Evolutionary conservation across 1,140 invertebrate genomes (phyloP), one percentile per base, ranked within the genome.

Genomic region (Leucophenga varia): DNA sequence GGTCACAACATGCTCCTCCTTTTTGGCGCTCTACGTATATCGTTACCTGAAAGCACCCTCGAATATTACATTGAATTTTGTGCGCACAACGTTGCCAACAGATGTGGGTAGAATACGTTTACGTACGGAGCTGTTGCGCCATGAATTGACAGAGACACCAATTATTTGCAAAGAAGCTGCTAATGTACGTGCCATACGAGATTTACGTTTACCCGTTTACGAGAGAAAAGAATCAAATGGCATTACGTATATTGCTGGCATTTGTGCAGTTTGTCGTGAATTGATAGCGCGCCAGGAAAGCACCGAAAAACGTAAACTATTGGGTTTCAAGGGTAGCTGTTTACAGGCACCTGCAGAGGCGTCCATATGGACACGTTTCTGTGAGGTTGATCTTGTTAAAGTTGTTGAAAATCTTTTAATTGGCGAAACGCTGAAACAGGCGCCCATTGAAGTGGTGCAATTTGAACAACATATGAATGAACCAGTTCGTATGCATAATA

Each of bases 331-430:
- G 47, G 81, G 82, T 37, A 82, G 84, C 35, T 93, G 90, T 68
- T 77, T 94, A 2, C 78, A 87, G 50, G 87, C 90, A 8, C 90
- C 89, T 55, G 86, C 88, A 12, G 90, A 95, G 79, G 81, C 85
- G 2, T 95, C 92, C 6, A 79, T 89, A 19, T 96, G 92, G 92
- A 95, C 93, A 0, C 89, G 87, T 60, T 93, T 93, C 69, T 95
- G 93, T 80, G 93, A 97, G 79, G 79, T 93, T 14, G 89, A 93
- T 69, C 76, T 92, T 12, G 55, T 64, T 6, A 39, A 60, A 8
- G 45, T 61, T 3, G 52, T 73, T 1, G 56, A 52, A 14, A 32
- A 53, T 3, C 37, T 75, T 3, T 54, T 68, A 8, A 28, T 9
- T 9, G 48, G 54, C 0, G 16, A 42, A 3, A 35, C 52, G 1